Base-by-base conservation (phyloP, 2,113 vertebrate species). In the Megaptera novaeangliae region DNA sequence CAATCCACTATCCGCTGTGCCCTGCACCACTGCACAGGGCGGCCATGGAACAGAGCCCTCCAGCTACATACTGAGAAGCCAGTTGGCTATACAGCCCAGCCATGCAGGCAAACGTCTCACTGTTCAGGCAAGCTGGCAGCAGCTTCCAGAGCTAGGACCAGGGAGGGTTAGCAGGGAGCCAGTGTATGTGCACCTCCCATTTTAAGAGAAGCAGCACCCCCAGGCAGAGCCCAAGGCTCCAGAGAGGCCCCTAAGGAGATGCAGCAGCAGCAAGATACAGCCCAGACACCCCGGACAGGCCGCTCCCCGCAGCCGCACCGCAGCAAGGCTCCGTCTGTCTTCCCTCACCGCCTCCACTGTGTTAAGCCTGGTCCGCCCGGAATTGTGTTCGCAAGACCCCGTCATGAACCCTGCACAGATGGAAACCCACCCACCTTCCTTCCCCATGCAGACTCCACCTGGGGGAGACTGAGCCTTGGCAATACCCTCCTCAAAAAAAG, bases 301-400 rank as follows among this genome's bases (percentile, higher is more conserved):
- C 0, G 0, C 21, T 10, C 4, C 34, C 77, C 25, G n/a, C 2
- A 8, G 23, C 31, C 1, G 0, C 13, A 14, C 13, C 11, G 1
- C 12, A 6, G 31, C 5, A 1, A 20, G 25, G 5, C 6, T 64
- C 36, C 55, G 46, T 0, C 29, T 11, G 9, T 21, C 49, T 59
- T 63, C 46, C 31, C 27, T 77, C 8, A 31, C n/a, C 11, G 46
- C 25, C 66, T 71, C 34, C 8, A 0, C 63, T 9, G 9, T 1
- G 1, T 34, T 23, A 64, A 59, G 82, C 17, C 69, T 23, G 21
- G 8, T 10, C 20, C 21, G 6, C 59, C 34, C 10, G 8, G 59
- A 41, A n/a, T 15, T 21, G n/a, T 27, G 68, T 12, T 6, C 41
- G 69, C 77, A 57, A 95, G 83, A 86, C 31, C 29, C 46, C 23